A percentile compares a stretch with the other conserved stretches of the same genome.
Conservation (phyloP, 2,888 invertebrate genomes). For the Scaptomyza flava region DNA sequence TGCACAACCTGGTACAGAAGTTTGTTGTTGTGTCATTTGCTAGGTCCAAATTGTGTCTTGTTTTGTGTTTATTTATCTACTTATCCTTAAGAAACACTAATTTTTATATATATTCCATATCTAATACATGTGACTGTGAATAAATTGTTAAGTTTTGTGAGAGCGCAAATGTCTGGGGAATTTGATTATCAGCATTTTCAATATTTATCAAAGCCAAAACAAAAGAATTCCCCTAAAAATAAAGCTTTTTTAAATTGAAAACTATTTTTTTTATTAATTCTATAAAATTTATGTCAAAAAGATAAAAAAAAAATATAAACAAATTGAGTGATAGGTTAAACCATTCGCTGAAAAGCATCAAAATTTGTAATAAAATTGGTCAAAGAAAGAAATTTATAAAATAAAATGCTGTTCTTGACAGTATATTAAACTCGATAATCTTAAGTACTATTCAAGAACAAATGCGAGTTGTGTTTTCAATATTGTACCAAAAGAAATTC, state of each 20-base stretch:
- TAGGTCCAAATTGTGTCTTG: constrained; percentile 31
- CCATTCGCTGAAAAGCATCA: not conserved
- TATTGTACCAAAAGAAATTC: too few species aligned
- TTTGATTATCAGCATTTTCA: not conserved
- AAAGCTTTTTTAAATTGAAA: not conserved
- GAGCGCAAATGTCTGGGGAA: constrained; percentile 29
- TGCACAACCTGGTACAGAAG: constrained; percentile 57
- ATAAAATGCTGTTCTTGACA: too few species aligned
- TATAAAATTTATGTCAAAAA: not conserved
- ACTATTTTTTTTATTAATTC: not conserved
- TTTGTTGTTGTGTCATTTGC: constrained; percentile 68
- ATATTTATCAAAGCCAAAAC: not conserved
- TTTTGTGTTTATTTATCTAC: constrained; percentile 6
- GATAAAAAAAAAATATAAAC: not conserved
- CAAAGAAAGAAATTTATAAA: too few species aligned
- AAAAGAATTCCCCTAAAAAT: not conserved
- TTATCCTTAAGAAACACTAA: constrained; percentile 3
- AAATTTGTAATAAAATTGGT: too few species aligned
- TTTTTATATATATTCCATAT: constrained; percentile 8
- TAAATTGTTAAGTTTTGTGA: constrained; percentile 49
- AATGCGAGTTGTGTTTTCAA: too few species aligned
- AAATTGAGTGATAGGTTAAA: constrained; percentile 28
- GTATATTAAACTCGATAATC: too few species aligned
- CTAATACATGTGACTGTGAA: constrained; percentile 34
- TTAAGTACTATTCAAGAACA: too few species aligned